Evolutionary conservation across 2,113 vertebrate genomes (phyloP), one percentile per base, ranked within the genome.

Genomic region (Telmatochromis bifrenatus): DNA sequence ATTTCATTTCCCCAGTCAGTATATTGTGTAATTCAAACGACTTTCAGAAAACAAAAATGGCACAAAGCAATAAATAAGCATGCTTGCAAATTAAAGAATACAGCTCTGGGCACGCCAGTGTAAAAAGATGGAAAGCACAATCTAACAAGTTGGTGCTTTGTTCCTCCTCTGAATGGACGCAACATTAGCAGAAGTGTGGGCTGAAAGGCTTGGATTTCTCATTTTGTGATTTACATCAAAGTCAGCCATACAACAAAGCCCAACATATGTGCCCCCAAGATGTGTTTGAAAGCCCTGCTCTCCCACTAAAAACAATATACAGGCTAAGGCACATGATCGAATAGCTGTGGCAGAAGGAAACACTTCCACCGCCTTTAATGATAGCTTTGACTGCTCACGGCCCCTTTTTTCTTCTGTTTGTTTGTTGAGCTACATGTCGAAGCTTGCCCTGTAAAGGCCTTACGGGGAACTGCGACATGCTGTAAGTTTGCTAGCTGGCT

Each of bases 211-310:
- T 88, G 73, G 86, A 94, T 92, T 90, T 90, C 86, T 90, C 80
- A 54, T 73, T 87, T 94, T 93, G 86, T 90, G 92, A 90, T 94
- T 84, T 80, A 93, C 93, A 94, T 97, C 93, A 96, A 96, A 95
- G 92, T 77, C 33, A 82, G 42, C 33, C 65, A 47, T 31, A 91
- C 84, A 92, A 94, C 88, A 94, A 93, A 94, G 90, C 58, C 81
- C 83, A 79, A 39, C 84, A 82, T 56, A 56, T 68, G 81, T 77
- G 83, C 91, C 91, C 84, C 33, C 56, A 85, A 86, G 92, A 86
- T 88, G 83, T 81, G 5, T 92, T 91, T 88, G 87, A 84, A 93
- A 90, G 82, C 70, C 84, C 84, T 79, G 84, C 65, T 60, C 83
- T 49, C 33, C 83, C 88, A 84, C 47, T 87, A 79, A 92, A 90